Percentiles rank a stretch among this genome's conserved stretches.
Evolutionary conservation across 64 coral and sea anemone species (phyloP).

Genomic region (Trachythela sp.): DNA sequence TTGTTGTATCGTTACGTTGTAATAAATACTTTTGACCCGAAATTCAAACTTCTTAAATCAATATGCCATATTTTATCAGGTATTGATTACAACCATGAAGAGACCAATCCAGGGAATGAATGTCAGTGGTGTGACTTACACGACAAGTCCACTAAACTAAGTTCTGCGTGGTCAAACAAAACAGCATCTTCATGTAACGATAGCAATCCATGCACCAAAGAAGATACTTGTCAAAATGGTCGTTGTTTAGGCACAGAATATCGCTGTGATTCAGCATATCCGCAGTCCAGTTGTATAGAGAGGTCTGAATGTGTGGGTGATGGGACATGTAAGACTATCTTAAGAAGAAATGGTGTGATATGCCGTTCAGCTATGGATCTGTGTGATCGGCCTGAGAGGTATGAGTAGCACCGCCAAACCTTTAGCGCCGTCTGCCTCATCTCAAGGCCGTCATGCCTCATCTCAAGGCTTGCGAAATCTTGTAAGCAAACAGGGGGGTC

Average conservation of each 20-base stretch:
- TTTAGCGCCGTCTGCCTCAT: too few relatives aligned
- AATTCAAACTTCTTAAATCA: background rate
- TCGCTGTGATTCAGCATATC: slow-evolving; percentile 62
- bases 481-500: too few relatives aligned
- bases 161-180: slow-evolving; percentile 59
- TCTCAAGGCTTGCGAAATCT: too few relatives aligned
- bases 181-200: slow-evolving; percentile 62
- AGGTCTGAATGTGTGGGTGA: slow-evolving; percentile 72
- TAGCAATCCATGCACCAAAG: slow-evolving; percentile 57
- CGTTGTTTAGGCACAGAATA: slow-evolving; percentile 56
- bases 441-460: too few relatives aligned
- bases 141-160: slow-evolving; percentile 36
- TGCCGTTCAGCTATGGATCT: slow-evolving; percentile 57
- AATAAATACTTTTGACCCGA: background rate
- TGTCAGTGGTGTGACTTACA: slow-evolving; percentile 89
- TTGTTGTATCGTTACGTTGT: too few relatives aligned
- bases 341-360: slow-evolving; percentile 52
- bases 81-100: slow-evolving; percentile 59
- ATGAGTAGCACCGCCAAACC: too few relatives aligned
- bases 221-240: slow-evolving; percentile 52
- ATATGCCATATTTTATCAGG: slow-evolving; percentile 38
- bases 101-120: slow-evolving; percentile 61
- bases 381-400: slow-evolving; percentile 88
- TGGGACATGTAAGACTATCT: slow-evolving; percentile 57
- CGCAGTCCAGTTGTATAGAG: slow-evolving; percentile 63